phyloP scores from a whole-genome alignment of 1,140 invertebrate genomes.

The Drosophila pseudoobscura region DNA sequence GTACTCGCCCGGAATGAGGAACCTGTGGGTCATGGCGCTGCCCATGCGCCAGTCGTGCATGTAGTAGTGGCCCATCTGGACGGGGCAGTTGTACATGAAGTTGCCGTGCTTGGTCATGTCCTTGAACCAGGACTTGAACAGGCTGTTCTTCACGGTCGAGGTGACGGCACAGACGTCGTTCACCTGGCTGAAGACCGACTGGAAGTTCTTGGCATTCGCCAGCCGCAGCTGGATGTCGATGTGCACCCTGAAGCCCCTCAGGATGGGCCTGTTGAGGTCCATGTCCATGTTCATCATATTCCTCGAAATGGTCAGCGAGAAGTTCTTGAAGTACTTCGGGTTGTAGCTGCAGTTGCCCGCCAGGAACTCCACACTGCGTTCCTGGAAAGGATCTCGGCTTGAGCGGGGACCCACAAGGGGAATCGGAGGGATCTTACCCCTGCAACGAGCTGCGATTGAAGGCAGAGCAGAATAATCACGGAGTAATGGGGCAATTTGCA shows the following conservation, averaged over 20 bases:
- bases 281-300: conserved; percentile 57
- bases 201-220: conserved; percentile 65
- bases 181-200: conserved; percentile 54
- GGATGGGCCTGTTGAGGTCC: conserved; percentile 43
- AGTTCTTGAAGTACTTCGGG: conserved; percentile 63
- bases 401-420: too few relatives aligned
- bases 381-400: conserved; percentile 28
- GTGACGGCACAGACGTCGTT: conserved; percentile 61
- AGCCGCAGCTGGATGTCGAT: conserved; percentile 66
- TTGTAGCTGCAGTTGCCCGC: conserved; percentile 35
- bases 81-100: conserved; percentile 65
- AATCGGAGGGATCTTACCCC: conserved; percentile 7
- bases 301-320: conserved; percentile 29
- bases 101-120: conserved; percentile 57
- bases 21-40: conserved; percentile 51
- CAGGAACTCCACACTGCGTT: conserved; percentile 48
- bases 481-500: conserved; percentile 21
- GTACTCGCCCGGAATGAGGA: conserved; percentile 65
- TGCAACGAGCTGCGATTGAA: neutral
- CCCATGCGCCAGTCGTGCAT: conserved; percentile 58
- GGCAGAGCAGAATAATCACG: neutral
- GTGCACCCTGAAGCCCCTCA: conserved; percentile 51
- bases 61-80: conserved; percentile 56
- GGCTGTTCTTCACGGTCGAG: conserved; percentile 43
- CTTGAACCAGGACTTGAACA: conserved; percentile 67